A percentile compares a stretch with the other conserved stretches of the same genome.
Conservation (phyloP, 1,140 invertebrate genomes). For the Ephestia elutella region DNA sequence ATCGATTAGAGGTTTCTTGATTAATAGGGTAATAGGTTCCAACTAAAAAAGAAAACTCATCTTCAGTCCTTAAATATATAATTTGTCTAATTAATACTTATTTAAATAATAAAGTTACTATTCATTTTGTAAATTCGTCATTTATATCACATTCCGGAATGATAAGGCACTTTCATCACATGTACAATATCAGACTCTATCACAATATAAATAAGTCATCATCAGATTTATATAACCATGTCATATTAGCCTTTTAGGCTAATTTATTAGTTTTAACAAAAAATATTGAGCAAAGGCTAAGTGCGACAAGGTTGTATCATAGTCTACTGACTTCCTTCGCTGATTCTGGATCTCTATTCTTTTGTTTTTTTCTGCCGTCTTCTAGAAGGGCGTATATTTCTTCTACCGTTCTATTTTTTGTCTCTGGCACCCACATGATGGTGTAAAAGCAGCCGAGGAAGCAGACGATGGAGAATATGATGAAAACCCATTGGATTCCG, state of each 20-base stretch:
- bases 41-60: neutral
- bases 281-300: conserved; percentile 5
- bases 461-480: conserved; percentile 58
- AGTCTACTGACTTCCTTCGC: conserved; percentile 54
- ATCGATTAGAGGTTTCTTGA: no score
- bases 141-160: conserved; percentile 46
- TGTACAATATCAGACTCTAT: conserved; percentile 22
- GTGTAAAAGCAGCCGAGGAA: conserved; percentile 62
- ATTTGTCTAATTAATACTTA: conserved; percentile 29
- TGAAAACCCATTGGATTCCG: conserved; percentile 68
- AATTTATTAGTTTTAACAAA: neutral
- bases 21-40: no score
- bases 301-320: conserved; percentile 16
- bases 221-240: conserved; percentile 6
- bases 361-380: conserved; percentile 56
- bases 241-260: conserved; percentile 8
- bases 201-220: conserved; percentile 21
- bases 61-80: conserved; percentile 4
- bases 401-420: conserved; percentile 57
- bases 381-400: conserved; percentile 61
- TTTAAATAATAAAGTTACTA: conserved; percentile 35
- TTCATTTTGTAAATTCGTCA: conserved; percentile 31
- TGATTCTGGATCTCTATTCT: conserved; percentile 52
- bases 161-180: conserved; percentile 20
- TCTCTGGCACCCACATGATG: conserved; percentile 62